A percentile compares a stretch with the other conserved stretches of the same genome.
Evolutionary conservation across 2,113 vertebrate genomes (phyloP).

Genomic region (Epinephelus fuscoguttatus): DNA sequence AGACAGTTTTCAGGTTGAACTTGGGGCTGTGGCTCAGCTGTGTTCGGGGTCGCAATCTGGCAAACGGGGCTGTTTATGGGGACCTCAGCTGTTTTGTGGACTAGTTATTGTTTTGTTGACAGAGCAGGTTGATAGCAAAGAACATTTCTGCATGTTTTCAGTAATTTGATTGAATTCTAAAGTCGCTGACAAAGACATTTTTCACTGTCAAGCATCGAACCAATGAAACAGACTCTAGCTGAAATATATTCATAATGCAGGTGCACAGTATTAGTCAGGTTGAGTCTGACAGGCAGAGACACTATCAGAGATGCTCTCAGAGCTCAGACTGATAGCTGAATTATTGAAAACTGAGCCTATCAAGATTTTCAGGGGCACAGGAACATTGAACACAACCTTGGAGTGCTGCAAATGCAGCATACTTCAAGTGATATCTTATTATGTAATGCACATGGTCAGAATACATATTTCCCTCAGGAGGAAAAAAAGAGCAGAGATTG

Average conservation of each 20-base stretch:
- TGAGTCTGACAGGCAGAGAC: constrained; percentile 38
- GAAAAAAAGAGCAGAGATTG: constrained; percentile 26
- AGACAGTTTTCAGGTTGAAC: constrained; percentile 6
- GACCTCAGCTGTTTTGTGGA: not conserved
- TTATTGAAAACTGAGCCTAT: constrained; percentile 66
- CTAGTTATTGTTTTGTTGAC: constrained; percentile 3
- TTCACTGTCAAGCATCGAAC: not conserved
- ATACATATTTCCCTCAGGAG: constrained; percentile 45
- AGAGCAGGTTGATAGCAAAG: not conserved
- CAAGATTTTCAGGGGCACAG: constrained; percentile 37
- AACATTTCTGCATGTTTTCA: constrained; percentile 6
- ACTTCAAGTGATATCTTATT: constrained; percentile 53
- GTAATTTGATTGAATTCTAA: constrained; percentile 11
- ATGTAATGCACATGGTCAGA: constrained; percentile 58
- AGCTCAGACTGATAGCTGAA: constrained; percentile 54
- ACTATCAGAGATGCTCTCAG: constrained; percentile 27
- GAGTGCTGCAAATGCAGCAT: constrained; percentile 15
- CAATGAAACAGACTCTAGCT: not conserved
- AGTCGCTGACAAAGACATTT: not conserved
- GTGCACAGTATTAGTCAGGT: constrained; percentile 23
- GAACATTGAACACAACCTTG: constrained; percentile 41
- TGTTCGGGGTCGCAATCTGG: not conserved
- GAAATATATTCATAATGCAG: constrained; percentile 41
- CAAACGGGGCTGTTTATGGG: not conserved
- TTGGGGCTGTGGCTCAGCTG: constrained; percentile 34